Base-by-base conservation (phyloP, 2,888 invertebrate species). In the Lacanobia wlatinum region DNA sequence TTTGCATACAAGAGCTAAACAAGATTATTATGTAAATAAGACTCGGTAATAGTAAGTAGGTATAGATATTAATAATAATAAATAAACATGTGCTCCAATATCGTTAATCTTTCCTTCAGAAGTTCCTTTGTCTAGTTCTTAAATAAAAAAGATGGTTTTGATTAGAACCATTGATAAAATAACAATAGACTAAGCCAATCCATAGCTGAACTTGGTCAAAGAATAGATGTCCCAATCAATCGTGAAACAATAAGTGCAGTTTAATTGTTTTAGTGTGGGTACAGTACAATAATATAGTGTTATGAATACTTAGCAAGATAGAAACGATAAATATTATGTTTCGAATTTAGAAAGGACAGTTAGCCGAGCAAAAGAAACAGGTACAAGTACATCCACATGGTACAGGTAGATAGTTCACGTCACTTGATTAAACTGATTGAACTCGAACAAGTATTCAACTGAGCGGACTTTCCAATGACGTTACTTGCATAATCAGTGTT, bases 401-500 rank as follows among this genome's bases (percentile, higher is more conserved):
- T 48, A 61, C 73, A 70, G 66, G 58, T 70, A 70, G 38, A 73
- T 68, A 70, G 60, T 73, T 68, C 70, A 48, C 62, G 12, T 43
- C 43, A 53, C 34, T 66, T 58, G 53, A 61, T 52, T 56, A 60
- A 70, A 59, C 69, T 12, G 53, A 73, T 50, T 77, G 67, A 82
- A 78, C 69, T 65, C 46, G 55, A 72, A 80, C 67, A 53, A 69
- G 69, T 73, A 63, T 75, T 62, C 69, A 83, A 82, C 77, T 73
- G 61, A 69, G 76, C 68, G 76, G 72, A 83, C 84, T 87, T 85
- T 87, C 84, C 76, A 84, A 82, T 84, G 80, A 76, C 61, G 69
- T 71, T 79, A 88, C 87, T 90, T 90, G 90, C 90, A 89, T 92
- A 90, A 90, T 83, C 72, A 85, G 83, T 82, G 78, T 77, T 84